Evolutionary conservation across 2,797 vertebrate genomes (phyloP).

Genomic region (Tachyglossus aculeatus): DNA sequence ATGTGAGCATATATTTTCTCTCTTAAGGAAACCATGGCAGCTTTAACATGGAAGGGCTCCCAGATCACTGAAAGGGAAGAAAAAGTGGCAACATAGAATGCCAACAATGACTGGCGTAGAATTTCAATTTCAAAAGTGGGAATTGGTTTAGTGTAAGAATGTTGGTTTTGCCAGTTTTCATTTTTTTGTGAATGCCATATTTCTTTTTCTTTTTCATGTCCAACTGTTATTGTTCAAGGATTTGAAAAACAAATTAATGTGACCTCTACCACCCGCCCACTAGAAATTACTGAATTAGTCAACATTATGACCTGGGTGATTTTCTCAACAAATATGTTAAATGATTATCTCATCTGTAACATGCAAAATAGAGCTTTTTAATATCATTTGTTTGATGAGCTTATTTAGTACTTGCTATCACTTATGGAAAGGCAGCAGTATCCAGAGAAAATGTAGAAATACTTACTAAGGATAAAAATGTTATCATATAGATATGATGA

Average conservation of each 20-base stretch:
- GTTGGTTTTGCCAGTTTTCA: neutral
- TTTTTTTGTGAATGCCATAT: neutral
- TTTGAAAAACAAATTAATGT: conserved; percentile 1
- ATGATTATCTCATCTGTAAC: conserved; percentile 18
- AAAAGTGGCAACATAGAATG: no score
- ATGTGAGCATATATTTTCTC: no score
- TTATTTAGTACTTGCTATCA: conserved; percentile 30
- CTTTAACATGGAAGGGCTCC: no score
- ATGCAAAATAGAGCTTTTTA: conserved; percentile 7
- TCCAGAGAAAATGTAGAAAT: conserved; percentile 36
- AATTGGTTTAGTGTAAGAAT: conserved; percentile 2
- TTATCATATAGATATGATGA: no score
- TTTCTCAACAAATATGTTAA: conserved; percentile 13
- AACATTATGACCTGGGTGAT: conserved; percentile 12
- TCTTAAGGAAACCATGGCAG: no score
- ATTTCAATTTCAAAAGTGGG: no score
- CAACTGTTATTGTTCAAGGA: conserved; percentile 14
- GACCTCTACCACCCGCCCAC: neutral
- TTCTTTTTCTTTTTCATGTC: neutral
- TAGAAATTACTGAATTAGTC: neutral
- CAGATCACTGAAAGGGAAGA: no score
- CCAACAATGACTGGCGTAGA: no score
- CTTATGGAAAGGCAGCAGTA: conserved; percentile 12
- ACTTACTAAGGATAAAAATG: conserved; percentile 25
- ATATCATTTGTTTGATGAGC: neutral